A percentile compares a stretch with the other conserved stretches of the same genome.
Conservation (phyloP, 2,888 invertebrate species). For the Lymantria monacha region DNA sequence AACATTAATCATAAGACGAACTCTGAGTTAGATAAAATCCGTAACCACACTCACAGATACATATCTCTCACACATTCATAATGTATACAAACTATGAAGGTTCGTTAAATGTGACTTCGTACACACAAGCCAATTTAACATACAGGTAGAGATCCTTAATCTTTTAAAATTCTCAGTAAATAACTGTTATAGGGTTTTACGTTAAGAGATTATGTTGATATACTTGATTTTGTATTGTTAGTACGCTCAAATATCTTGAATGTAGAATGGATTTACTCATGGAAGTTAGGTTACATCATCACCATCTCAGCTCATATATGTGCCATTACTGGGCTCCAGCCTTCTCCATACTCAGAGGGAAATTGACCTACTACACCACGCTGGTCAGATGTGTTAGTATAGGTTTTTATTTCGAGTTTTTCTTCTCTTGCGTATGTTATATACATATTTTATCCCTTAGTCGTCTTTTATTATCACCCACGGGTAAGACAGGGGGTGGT, state of each 20-base stretch:
- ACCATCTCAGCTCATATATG: too few species aligned
- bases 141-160: constrained; percentile 42
- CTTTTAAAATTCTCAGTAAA: constrained; percentile 36
- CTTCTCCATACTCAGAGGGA: too few species aligned
- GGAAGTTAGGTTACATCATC: too few species aligned
- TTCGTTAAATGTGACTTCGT: constrained; percentile 23
- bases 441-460: too few species aligned
- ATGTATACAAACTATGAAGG: constrained; percentile 25
- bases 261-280: not conserved
- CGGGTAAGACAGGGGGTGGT: too few species aligned
- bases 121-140: constrained; percentile 41
- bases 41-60: constrained; percentile 42
- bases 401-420: too few species aligned
- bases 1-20: constrained; percentile 72
- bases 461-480: too few species aligned
- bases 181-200: constrained; percentile 36
- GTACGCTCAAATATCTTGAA: not conserved
- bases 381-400: too few species aligned
- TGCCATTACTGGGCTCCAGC: too few species aligned
- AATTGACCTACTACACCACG: too few species aligned
- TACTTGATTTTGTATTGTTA: constrained; percentile 13
- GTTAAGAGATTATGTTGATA: constrained; percentile 25
- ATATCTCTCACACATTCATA: constrained; percentile 29
- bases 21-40: constrained; percentile 63
- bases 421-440: too few species aligned